Conservation (phyloP, 2,888 invertebrate genomes). For the Troides helena region DNA sequence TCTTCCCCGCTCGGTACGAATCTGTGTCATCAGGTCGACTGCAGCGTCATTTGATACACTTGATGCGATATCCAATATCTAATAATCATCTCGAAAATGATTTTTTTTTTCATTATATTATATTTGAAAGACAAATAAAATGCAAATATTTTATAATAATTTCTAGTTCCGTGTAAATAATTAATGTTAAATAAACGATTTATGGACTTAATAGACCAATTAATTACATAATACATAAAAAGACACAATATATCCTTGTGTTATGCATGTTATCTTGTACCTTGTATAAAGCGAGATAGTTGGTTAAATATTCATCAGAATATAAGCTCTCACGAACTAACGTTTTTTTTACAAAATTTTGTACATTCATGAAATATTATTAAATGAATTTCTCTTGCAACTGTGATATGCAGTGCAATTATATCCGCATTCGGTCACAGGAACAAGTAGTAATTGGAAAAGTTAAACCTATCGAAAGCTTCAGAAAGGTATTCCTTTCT, state of each 20-base stretch:
- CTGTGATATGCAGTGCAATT: not conserved
- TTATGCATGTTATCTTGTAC: not conserved
- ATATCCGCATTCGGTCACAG: not conserved
- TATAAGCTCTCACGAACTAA: not conserved
- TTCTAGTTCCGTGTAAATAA: too few relatives aligned
- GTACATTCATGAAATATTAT: not conserved
- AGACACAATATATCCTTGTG: too few relatives aligned
- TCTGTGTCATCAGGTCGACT: constrained; percentile 43
- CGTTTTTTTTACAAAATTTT: not conserved
- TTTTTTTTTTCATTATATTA: not conserved
- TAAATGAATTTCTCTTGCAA: not conserved
- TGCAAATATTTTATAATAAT: too few relatives aligned
- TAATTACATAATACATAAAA: too few relatives aligned
- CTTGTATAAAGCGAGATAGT: not conserved
- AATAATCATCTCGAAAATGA: constrained; percentile 16
- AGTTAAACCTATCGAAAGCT: constrained; percentile 8
- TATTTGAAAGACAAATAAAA: not conserved
- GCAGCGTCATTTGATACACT: constrained; percentile 35
- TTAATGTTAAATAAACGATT: too few relatives aligned
- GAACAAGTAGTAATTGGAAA: constrained; percentile 4
- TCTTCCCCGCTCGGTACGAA: constrained; percentile 45
- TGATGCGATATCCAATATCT: constrained; percentile 22
- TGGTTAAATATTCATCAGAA: not conserved
- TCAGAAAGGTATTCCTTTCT: not conserved
- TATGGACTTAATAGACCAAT: too few relatives aligned